Conservation (phyloP, 2,797 vertebrate species). For the Eremophila alpestris region DNA sequence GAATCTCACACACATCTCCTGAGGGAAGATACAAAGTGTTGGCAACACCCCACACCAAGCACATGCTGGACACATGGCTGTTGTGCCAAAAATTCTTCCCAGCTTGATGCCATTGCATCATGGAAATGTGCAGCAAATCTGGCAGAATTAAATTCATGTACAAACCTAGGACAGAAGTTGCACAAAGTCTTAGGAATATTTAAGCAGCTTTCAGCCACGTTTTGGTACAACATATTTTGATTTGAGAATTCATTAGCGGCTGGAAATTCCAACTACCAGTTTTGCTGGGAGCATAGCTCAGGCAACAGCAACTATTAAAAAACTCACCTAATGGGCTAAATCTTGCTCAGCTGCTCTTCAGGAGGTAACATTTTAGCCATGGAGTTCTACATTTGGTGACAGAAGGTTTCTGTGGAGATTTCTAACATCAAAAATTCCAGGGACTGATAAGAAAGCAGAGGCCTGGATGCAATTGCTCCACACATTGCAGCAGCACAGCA, state of each 20-base stretch:
- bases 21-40: background rate
- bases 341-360: background rate
- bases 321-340: background rate
- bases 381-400: background rate
- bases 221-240: background rate
- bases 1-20: background rate
- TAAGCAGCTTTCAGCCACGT: background rate
- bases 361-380: background rate
- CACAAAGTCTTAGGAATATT: background rate
- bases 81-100: background rate
- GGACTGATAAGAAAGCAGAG: background rate
- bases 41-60: background rate
- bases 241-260: background rate
- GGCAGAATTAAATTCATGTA: background rate
- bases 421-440: background rate
- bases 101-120: background rate
- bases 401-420: background rate
- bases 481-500: fast-evolving
- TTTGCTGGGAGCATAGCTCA: background rate
- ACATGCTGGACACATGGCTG: fast-evolving
- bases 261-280: background rate
- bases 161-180: background rate
- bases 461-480: background rate
- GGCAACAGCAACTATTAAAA: background rate
- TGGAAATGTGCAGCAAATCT: background rate